Percentiles rank a stretch among this genome's conserved stretches.
Evolutionary conservation across 2,888 invertebrate genomes (phyloP).

Genomic region (Frankliniella intonsa): DNA sequence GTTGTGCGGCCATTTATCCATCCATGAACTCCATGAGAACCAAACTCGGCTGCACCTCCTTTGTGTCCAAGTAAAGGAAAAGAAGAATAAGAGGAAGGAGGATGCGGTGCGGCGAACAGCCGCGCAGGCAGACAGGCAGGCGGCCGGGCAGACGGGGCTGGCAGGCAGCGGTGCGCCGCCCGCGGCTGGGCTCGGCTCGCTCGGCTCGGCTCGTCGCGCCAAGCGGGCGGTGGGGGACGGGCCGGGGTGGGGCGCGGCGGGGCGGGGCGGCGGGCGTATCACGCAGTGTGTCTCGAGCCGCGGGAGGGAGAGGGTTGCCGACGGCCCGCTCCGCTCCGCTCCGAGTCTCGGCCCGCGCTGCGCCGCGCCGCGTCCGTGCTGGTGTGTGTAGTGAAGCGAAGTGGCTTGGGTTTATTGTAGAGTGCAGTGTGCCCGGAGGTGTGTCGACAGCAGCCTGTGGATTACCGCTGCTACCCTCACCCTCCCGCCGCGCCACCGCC

Average conservation of each 20-base stretch:
- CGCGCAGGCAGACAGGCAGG: not conserved
- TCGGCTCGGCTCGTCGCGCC: not conserved
- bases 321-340: not conserved
- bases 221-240: not conserved
- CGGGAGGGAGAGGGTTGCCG: not conserved
- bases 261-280: not conserved
- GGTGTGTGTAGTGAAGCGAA: no score
- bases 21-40: no score
- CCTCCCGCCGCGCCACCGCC: no score
- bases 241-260: not conserved
- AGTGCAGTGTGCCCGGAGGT: no score
- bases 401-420: no score
- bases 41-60: not conserved
- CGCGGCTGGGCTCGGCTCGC: not conserved
- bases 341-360: not conserved
- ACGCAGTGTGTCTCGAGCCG: conserved; percentile 3
- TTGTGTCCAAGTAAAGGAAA: not conserved
- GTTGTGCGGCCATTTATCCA: no score
- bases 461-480: no score
- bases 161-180: not conserved
- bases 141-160: not conserved
- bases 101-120: not conserved
- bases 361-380: not conserved
- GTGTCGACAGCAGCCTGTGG: no score
- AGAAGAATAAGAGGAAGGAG: no score